A percentile compares a stretch with the other conserved stretches of the same genome.
Evolutionary conservation across 2,797 vertebrate genomes (phyloP).

Genomic region (Triplophysa yarkandensis): DNA sequence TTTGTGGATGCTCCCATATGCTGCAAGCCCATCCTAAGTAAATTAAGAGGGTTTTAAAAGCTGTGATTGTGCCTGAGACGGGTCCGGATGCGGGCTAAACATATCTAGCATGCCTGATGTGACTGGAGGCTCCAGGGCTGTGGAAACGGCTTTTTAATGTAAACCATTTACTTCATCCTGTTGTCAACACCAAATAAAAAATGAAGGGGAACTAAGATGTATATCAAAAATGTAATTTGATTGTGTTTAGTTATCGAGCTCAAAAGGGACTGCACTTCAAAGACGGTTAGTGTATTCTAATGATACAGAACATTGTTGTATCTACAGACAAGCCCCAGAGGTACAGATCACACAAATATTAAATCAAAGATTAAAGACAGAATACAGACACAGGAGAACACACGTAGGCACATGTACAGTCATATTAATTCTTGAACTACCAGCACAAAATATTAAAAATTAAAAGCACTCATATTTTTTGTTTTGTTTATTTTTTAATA

Average conservation of each 20-base stretch:
- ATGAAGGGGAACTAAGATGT: not conserved
- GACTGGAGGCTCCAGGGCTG: conserved; percentile 57
- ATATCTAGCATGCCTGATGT: conserved; percentile 75
- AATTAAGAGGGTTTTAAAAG: conserved; percentile 90
- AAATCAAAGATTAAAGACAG: conserved; percentile 24
- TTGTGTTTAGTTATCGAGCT: conserved; percentile 13
- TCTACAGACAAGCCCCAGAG: conserved; percentile 15
- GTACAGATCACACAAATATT: conserved; percentile 9
- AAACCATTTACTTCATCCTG: not conserved
- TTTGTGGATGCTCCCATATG: conserved; percentile 89
- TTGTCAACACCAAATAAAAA: not conserved
- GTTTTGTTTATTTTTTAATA: too few species aligned
- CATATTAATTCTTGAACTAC: conserved; percentile 7
- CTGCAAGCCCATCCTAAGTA: conserved; percentile 80
- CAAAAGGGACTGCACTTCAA: not conserved
- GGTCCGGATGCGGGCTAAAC: conserved; percentile 68
- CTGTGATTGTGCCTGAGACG: conserved; percentile 80
- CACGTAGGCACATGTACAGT: conserved; percentile 1
- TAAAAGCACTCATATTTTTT: too few species aligned
- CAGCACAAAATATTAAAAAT: too few species aligned
- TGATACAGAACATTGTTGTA: not conserved
- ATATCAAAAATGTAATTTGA: not conserved
- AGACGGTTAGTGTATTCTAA: not conserved
- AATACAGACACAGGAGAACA: conserved; percentile 8
- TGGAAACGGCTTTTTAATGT: conserved; percentile 48